A percentile compares a stretch with the other conserved stretches of the same genome.
Evolutionary conservation across 30 jellyfish, hydroid and myxozoan species (phyloP).

Genomic region (Aurelia aurita complex sp. Pacific): DNA sequence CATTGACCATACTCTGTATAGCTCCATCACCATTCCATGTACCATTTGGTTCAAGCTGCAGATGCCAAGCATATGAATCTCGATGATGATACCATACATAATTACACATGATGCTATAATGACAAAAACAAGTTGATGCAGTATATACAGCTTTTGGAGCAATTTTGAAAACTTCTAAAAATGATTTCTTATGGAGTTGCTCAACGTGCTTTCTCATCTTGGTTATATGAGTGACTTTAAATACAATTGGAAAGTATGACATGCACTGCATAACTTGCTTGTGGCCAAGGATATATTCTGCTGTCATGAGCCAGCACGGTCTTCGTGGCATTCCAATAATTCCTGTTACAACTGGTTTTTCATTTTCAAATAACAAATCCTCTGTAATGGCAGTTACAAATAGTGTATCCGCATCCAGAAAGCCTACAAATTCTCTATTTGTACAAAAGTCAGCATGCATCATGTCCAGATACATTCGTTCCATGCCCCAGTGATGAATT

Average conservation of each 20-base stretch:
- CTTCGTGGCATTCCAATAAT: slow-evolving; percentile 41
- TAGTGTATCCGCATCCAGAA: slow-evolving; percentile 48
- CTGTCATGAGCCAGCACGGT: slow-evolving; percentile 47
- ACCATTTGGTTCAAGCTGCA: slow-evolving; percentile 40
- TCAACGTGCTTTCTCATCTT: slow-evolving; percentile 55
- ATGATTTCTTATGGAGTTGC: slow-evolving; percentile 33
- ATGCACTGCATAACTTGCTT: slow-evolving; percentile 69
- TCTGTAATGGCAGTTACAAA: slow-evolving; percentile 51
- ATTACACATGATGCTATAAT: slow-evolving; percentile 47
- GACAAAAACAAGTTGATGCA: slow-evolving; percentile 35
- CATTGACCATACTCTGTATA: slow-evolving; percentile 38
- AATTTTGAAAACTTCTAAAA: slow-evolving; percentile 33
- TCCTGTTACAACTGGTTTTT: slow-evolving; percentile 53
- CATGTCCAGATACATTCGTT: slow-evolving; percentile 55
- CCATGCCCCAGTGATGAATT: slow-evolving; percentile 51
- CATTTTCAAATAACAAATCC: slow-evolving; percentile 44
- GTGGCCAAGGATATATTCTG: slow-evolving; percentile 48
- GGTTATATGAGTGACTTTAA: slow-evolving; percentile 31
- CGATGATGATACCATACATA: slow-evolving; percentile 64
- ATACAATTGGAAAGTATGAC: slow-evolving; percentile 66
- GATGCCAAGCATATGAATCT: slow-evolving; percentile 48
- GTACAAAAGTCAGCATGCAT: slow-evolving; percentile 43
- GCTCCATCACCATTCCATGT: slow-evolving; percentile 39
- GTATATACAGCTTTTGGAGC: slow-evolving; percentile 29
- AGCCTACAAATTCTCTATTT: slow-evolving; percentile 26